Conservation (phyloP, 2,113 vertebrate species). For the Chlorodrepanis virens region DNA sequence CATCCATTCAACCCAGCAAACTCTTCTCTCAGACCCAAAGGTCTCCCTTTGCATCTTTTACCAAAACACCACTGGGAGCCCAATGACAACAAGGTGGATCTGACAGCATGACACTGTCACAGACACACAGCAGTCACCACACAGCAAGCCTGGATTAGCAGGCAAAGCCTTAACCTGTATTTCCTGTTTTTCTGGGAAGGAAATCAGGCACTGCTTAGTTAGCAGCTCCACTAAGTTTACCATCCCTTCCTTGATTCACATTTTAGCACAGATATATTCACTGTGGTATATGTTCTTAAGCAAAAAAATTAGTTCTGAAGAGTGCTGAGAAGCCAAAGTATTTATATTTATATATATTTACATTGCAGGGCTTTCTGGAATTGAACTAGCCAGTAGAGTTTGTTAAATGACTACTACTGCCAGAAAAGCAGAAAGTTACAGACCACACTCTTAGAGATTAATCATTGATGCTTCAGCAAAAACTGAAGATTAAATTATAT, state of each 20-base stretch:
- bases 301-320: neutral
- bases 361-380: neutral
- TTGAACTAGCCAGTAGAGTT: neutral
- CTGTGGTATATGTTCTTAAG: neutral
- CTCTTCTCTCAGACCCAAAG: neutral
- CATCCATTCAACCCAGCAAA: neutral
- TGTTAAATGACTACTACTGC: neutral
- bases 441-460: neutral
- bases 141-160: neutral
- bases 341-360: neutral
- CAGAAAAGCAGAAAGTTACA: neutral
- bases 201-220: neutral
- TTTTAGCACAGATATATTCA: neutral
- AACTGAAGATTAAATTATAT: neutral
- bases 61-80: neutral
- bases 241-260: neutral
- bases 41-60: neutral
- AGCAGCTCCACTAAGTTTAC: neutral
- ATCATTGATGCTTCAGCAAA: neutral
- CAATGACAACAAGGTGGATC: fast-evolving
- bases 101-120: neutral
- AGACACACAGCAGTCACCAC: neutral
- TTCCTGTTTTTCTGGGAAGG: conserved; percentile 44
- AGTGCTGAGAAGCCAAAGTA: neutral
- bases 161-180: conserved; percentile 42